Base-by-base conservation (phyloP, 2,797 vertebrate genomes). In the Gadopsis marmoratus region DNA sequence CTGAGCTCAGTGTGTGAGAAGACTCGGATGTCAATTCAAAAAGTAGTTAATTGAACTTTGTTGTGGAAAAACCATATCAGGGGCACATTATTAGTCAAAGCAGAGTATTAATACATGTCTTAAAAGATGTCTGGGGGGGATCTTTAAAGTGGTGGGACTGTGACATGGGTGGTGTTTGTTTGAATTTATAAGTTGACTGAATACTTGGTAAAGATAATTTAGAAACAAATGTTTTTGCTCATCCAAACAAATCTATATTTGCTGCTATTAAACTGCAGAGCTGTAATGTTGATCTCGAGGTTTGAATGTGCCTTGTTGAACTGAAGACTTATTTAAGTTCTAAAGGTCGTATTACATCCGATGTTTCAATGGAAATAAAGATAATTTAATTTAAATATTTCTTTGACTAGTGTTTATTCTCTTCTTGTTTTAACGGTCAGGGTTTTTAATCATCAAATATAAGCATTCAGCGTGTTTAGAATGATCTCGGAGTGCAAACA, bases 301-400 rank as follows among this genome's bases (percentile, higher is more conserved):
- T 47, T 4, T 10, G 9, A 79, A 59, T 60, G 70, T 81, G 63
- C 70, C 67, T 82, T 74, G 23, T 31, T 73, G 29, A 79, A 21
- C 68, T 53, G 13, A 62, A 12, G 62, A 14, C 12, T 74, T 58
- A 60, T 66, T 62, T 7, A 53, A 43, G 14, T 71, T 45, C 39
- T 17, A 5, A 61, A 62, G 9, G 11, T 39, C n/a, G 11, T 17
- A 10, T 61, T 41, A 26, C 33, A 54, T 54, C 43, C 67, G 26
- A 14, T 70, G 26, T 67, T 78, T 56, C 19, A 8, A 5, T 26
- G 63, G 6, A 51, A 90, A 71, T 71, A 86, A 88, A 87, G 31
- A 29, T 0, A 41, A 7, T 63, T 69, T 23, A 7, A 31, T n/a
- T 43, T 2, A 53, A 51, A 66, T 31, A 16, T 60, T 58, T 1